Conservation (phyloP, 2,888 invertebrate species). For the Melanostoma mellinum region DNA sequence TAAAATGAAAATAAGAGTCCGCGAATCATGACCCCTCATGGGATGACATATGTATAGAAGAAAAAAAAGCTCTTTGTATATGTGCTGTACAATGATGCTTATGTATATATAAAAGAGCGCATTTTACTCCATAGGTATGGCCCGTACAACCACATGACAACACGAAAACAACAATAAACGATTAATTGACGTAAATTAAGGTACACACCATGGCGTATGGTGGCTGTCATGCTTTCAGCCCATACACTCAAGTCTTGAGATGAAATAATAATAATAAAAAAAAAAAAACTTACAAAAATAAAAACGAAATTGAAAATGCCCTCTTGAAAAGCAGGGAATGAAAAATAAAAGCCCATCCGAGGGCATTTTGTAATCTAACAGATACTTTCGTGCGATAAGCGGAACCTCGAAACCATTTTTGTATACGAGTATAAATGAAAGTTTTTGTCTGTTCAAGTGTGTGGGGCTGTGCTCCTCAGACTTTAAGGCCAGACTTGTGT, state of each 20-base stretch:
- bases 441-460: slow-evolving; percentile 62
- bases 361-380: slow-evolving; percentile 68
- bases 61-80: slow-evolving; percentile 18
- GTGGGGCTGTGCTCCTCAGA: slow-evolving; percentile 53
- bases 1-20: slow-evolving; percentile 72
- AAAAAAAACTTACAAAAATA: slow-evolving; percentile 1
- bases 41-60: slow-evolving; percentile 22
- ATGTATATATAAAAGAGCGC: neutral
- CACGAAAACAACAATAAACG: slow-evolving; percentile 67
- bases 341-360: slow-evolving; percentile 46
- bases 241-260: slow-evolving; percentile 39
- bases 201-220: slow-evolving; percentile 71
- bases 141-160: slow-evolving; percentile 63
- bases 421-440: slow-evolving; percentile 49
- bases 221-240: slow-evolving; percentile 56
- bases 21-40: slow-evolving; percentile 71
- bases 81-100: neutral
- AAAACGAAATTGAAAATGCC: slow-evolving; percentile 60
- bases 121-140: slow-evolving; percentile 61
- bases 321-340: slow-evolving; percentile 42
- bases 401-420: slow-evolving; percentile 38
- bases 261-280: neutral
- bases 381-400: slow-evolving; percentile 67
- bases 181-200: slow-evolving; percentile 73
- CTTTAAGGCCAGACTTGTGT: slow-evolving; percentile 68